Conservation (phyloP, 2,888 invertebrate genomes). For the Gandaritis pyraliata region DNA sequence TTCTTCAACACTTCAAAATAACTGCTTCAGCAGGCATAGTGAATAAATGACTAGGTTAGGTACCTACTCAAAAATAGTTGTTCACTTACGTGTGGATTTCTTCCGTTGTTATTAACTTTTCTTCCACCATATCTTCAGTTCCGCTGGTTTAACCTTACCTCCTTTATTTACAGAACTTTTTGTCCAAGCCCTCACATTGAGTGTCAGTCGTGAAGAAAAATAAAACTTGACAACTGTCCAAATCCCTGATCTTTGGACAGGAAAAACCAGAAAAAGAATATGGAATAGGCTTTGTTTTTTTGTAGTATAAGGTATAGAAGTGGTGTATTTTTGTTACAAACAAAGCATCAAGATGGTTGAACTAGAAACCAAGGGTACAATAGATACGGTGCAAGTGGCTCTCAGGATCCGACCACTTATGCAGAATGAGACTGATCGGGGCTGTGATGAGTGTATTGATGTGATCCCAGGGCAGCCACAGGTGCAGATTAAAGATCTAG, state of each 20-base stretch:
- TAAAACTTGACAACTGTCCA: constrained; percentile 46
- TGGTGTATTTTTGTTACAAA: constrained; percentile 37
- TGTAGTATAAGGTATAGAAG: constrained; percentile 31
- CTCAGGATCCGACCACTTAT: constrained; percentile 93
- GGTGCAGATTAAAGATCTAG: constrained; percentile 88
- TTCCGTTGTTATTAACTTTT: too few relatives aligned
- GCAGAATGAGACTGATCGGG: constrained; percentile 87
- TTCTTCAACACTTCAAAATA: too few relatives aligned
- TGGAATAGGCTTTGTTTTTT: constrained; percentile 42
- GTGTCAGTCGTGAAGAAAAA: constrained; percentile 44
- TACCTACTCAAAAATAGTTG: too few relatives aligned
- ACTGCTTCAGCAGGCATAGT: too few relatives aligned
- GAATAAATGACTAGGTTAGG: too few relatives aligned
- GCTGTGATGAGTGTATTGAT: constrained; percentile 90
- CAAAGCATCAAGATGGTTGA: constrained; percentile 65
- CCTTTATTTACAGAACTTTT: constrained; percentile 48
- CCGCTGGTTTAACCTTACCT: constrained; percentile 2
- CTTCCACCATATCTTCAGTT: too few relatives aligned
- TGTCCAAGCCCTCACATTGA: constrained; percentile 36
- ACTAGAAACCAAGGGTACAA: constrained; percentile 60
- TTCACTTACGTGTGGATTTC: too few relatives aligned
- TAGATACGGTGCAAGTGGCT: constrained; percentile 90
- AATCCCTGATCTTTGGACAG: constrained; percentile 47
- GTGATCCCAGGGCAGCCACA: constrained; percentile 87
- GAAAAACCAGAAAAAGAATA: constrained; percentile 44